A percentile compares a stretch with the other conserved stretches of the same genome.
Conservation (phyloP, 1,140 invertebrate genomes). For the Carposina sasakii region DNA sequence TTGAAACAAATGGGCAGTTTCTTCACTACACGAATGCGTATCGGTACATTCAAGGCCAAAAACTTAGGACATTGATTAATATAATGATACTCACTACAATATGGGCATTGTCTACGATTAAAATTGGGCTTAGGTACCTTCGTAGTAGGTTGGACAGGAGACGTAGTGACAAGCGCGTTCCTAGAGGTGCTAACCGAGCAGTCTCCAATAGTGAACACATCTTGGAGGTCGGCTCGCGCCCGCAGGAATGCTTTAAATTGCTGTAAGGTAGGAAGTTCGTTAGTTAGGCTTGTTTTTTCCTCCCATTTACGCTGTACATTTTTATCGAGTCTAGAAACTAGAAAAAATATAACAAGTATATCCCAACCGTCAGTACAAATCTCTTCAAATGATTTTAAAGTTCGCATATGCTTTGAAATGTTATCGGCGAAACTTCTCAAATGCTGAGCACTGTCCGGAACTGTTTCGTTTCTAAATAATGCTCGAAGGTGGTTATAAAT, state of each 20-base stretch:
- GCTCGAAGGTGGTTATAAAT: neutral
- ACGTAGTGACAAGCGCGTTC: neutral
- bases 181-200: neutral
- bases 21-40: neutral
- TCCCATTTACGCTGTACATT: neutral
- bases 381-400: neutral
- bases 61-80: neutral
- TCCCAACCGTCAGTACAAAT: neutral
- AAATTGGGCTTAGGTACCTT: neutral
- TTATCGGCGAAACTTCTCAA: neutral
- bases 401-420: neutral
- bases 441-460: neutral
- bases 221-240: neutral
- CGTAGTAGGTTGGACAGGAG: neutral
- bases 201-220: neutral
- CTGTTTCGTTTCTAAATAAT: neutral
- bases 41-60: neutral
- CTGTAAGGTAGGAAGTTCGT: neutral
- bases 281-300: neutral
- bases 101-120: neutral
- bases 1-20: neutral
- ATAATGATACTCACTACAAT: neutral
- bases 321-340: neutral
- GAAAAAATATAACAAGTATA: neutral
- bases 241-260: neutral